Conservation (phyloP, 2,797 vertebrate species). For the Hydrocynus forskahlii region DNA sequence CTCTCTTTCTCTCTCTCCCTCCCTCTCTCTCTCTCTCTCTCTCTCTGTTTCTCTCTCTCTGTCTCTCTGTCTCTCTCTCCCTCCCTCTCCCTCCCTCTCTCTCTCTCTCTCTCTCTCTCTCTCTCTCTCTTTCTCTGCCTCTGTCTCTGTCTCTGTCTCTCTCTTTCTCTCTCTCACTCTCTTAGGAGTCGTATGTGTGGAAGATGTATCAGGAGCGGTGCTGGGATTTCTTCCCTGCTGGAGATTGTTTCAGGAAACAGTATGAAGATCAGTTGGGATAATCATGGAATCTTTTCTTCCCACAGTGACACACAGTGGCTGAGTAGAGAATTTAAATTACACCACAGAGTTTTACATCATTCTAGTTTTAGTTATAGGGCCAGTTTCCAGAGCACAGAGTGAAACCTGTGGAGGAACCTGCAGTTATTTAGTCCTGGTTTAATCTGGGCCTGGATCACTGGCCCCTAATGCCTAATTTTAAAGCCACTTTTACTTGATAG, state of each 20-base stretch:
- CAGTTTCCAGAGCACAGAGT: no score
- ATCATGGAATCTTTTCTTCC: neutral
- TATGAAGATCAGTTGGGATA: conserved; percentile 92
- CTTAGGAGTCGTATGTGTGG: conserved; percentile 94
- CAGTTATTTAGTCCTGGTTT: no score
- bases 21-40: neutral
- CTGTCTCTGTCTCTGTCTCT: neutral
- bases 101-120: neutral
- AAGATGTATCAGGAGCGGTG: conserved; percentile 94
- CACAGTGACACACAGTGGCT: no score
- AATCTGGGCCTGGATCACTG: no score
- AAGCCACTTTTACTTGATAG: no score
- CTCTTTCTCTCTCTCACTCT: neutral
- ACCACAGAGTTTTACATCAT: no score
- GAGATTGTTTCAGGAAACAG: conserved; percentile 94
- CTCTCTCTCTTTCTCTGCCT: no score
- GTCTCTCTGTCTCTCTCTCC: conserved; percentile 69
- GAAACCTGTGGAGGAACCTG: no score
- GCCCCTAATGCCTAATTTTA: no score
- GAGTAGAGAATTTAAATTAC: no score
- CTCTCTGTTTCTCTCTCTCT: neutral
- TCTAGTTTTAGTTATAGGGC: no score
- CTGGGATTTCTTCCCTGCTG: conserved; percentile 70
- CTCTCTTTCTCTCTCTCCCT: no score
- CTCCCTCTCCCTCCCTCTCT: conserved; percentile 69